These are phyloP conservation scores for Drosophila quinaria DNA, from an alignment of 2,888 invertebrate species.

Conservation along the genomic window DNA sequence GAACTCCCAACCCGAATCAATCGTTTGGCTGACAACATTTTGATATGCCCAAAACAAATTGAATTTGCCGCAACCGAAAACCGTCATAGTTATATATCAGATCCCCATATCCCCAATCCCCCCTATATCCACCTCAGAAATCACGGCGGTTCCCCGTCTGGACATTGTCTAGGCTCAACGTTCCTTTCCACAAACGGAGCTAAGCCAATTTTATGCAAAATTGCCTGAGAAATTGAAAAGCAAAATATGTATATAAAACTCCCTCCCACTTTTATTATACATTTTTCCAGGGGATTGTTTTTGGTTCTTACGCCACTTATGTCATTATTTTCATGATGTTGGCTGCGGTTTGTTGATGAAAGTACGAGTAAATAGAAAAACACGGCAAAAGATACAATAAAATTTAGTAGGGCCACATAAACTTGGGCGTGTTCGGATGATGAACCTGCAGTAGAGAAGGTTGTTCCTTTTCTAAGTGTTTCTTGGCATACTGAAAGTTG, in stretches of 20 bases:
- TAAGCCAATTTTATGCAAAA: slow-evolving; percentile 76
- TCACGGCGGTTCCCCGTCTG: slow-evolving; percentile 48
- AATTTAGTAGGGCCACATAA: slow-evolving; percentile 38
- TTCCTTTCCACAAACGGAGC: slow-evolving; percentile 15
- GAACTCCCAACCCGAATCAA: slow-evolving; percentile 46
- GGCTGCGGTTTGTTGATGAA: slow-evolving; percentile 53
- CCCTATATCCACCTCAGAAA: slow-evolving; percentile 23
- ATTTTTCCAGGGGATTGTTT: slow-evolving; percentile 53
- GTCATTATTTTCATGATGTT: slow-evolving; percentile 66
- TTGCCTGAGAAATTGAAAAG: slow-evolving; percentile 79
- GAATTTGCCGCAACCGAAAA: slow-evolving; percentile 70
- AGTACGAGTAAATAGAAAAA: slow-evolving; percentile 55
- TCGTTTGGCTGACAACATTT: slow-evolving; percentile 73
- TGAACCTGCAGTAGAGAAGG: slow-evolving; percentile 18
- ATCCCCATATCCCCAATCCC: neutral
- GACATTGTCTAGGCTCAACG: slow-evolving; percentile 57
- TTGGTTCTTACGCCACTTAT: slow-evolving; percentile 64
- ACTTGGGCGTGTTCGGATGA: slow-evolving; percentile 48
- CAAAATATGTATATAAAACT: slow-evolving; percentile 51
- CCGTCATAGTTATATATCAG: slow-evolving; percentile 51
- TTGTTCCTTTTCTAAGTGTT: slow-evolving; percentile 20
- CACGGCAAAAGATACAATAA: slow-evolving; percentile 53
- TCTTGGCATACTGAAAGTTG: neutral
- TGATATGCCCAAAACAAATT: slow-evolving; percentile 78
- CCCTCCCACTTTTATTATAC: slow-evolving; percentile 7